Base-by-base conservation (phyloP, 2,888 invertebrate species). In the Adineta ricciae region DNA sequence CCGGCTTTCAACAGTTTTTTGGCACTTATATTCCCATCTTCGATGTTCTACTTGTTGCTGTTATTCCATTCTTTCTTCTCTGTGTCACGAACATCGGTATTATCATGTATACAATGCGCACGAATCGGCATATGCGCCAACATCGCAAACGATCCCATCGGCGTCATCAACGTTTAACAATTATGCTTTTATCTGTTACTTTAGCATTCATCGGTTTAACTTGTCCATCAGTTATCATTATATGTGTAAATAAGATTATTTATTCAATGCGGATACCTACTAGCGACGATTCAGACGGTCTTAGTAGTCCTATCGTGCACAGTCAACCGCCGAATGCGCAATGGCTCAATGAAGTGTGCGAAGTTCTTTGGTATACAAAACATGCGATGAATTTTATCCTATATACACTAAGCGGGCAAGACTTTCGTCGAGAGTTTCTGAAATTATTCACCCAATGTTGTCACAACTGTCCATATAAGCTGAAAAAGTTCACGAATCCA, bases 331-430 rank as follows among this genome's bases (percentile, higher is more conserved):
- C 73, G 24, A n/a, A n/a, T 78, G 78, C 9, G 2, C 24, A 16
- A 41, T 5, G 38, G 24, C 38, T 78, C 41, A 41, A 41, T 41
- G 78, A 78, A 19, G 19, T 78, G n/a, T 41, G 19, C n/a, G 78
- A 78, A 78, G 41, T 24, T n/a, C 14, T 78, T 41, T 78, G 78
- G 78, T 78, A 41, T 41, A 78, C 78, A 41, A 78, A 78, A 78
- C 78, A 78, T 78, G 78, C 78, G 0, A 78, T 78, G 41, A 78
- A 78, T 41, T 78, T 78, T 24, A 78, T 78, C 24, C 14, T 78
- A n/a, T 78, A 78, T 78, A 78, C 78, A 41, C 14, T 78, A 14
- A 78, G 78, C 41, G 78, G 78, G n/a, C 78, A 78, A 78, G 78
- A 78, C 41, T 78, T 78, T 78, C 78, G 78, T 78, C 78, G 78